Percentiles rank a stretch among this genome's conserved stretches.
Conservation (phyloP, 1,140 invertebrate genomes). For the Bradysia coprophila region DNA sequence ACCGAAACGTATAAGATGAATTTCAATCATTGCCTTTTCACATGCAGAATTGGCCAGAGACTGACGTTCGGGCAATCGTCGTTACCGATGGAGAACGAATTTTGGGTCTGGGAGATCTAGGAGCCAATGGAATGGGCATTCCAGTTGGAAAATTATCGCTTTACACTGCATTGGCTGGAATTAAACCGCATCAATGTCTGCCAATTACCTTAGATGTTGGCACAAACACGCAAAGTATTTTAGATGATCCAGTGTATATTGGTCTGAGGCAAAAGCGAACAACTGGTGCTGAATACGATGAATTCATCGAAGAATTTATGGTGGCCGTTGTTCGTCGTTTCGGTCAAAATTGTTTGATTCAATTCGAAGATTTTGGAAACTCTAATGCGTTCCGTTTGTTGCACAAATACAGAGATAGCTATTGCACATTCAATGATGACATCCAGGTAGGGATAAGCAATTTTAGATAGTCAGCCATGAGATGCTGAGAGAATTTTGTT, state of each 20-base stretch:
- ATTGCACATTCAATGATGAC: slow-evolving; percentile 93
- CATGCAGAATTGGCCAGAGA: slow-evolving; percentile 52
- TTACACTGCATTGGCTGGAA: slow-evolving; percentile 82
- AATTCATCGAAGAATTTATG: slow-evolving; percentile 97
- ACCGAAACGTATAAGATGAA: neutral
- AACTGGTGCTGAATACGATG: slow-evolving; percentile 68
- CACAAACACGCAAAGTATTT: slow-evolving; percentile 68
- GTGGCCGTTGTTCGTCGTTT: slow-evolving; percentile 66
- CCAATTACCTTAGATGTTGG: slow-evolving; percentile 85
- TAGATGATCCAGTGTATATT: slow-evolving; percentile 84
- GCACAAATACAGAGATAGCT: slow-evolving; percentile 62
- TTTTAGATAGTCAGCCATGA: too few species aligned
- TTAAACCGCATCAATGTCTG: slow-evolving; percentile 75
- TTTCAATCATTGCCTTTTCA: neutral
- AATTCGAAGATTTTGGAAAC: slow-evolving; percentile 94
- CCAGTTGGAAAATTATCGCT: slow-evolving; percentile 79
- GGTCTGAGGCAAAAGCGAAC: slow-evolving; percentile 70
- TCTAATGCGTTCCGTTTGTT: slow-evolving; percentile 75
- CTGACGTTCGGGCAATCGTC: slow-evolving; percentile 74
- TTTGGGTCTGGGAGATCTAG: slow-evolving; percentile 83
- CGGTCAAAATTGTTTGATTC: slow-evolving; percentile 62
- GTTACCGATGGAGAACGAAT: slow-evolving; percentile 92
- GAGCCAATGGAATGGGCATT: slow-evolving; percentile 87
- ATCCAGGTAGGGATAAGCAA: slow-evolving; percentile 54
- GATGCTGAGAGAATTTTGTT: too few species aligned